Conservation (phyloP, 2,797 vertebrate genomes). For the Aldrovandia affinis region DNA sequence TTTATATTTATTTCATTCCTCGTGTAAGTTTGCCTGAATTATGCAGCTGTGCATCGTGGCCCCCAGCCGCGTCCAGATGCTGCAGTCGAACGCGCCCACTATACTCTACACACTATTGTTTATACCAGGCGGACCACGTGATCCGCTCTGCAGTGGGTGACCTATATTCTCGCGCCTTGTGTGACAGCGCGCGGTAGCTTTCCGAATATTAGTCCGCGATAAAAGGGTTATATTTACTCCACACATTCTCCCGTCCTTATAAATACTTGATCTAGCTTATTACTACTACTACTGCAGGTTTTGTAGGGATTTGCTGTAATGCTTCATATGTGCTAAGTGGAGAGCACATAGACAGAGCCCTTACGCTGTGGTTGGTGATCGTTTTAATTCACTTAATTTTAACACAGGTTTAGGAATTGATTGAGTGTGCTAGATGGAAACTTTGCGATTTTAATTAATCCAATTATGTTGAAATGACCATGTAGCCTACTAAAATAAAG, state of each 20-base stretch:
- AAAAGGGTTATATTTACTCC: constrained; percentile 36
- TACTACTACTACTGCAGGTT: constrained; percentile 35
- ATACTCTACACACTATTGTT: constrained; percentile 51
- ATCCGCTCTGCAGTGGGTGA: constrained; percentile 55
- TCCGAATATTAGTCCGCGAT: constrained; percentile 24
- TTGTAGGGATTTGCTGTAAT: constrained; percentile 20
- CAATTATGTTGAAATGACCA: background rate
- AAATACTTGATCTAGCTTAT: constrained; percentile 46
- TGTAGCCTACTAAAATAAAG: background rate
- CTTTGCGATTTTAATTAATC: background rate
- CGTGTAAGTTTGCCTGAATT: background rate
- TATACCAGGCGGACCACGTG: constrained; percentile 50
- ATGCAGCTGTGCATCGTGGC: constrained; percentile 40
- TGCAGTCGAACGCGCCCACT: constrained; percentile 42
- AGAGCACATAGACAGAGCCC: background rate
- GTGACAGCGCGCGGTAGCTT: constrained; percentile 43
- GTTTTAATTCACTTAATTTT: constrained; percentile 22
- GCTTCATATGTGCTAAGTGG: constrained; percentile 30
- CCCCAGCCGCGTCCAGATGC: constrained; percentile 39
- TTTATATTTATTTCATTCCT: background rate
- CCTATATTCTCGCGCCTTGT: constrained; percentile 51
- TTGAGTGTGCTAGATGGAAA: background rate
- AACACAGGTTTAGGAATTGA: background rate
- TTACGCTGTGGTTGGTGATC: background rate
- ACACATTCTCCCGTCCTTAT: constrained; percentile 24